phyloP scores from a whole-genome alignment of 2,888 invertebrate species.

The Lochmaea crataegi region DNA sequence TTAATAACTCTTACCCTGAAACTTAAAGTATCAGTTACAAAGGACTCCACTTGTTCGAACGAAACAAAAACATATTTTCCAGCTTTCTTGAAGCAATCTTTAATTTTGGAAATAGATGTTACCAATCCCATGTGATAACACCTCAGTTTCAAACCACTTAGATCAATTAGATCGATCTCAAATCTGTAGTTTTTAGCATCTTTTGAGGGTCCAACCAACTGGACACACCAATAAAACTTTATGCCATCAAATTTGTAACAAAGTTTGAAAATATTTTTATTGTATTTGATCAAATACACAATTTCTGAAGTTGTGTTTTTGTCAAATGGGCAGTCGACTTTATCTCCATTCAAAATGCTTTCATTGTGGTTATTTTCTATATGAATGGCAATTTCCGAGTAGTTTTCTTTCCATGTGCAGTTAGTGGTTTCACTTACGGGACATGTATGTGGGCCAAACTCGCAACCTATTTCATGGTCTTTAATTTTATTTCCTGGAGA shows the following conservation, averaged over 20 bases:
- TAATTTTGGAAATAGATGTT: constrained; percentile 32
- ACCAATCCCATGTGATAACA: constrained; percentile 48
- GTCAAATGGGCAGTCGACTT: constrained; percentile 44
- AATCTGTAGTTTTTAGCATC: constrained; percentile 52
- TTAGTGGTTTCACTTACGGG: constrained; percentile 43
- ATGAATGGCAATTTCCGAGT: constrained; percentile 35
- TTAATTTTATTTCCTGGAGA: constrained; percentile 46
- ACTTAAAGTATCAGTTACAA: constrained; percentile 39
- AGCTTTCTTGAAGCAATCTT: constrained; percentile 37
- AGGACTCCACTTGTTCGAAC: constrained; percentile 43
- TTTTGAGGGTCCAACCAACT: constrained; percentile 52
- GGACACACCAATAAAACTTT: constrained; percentile 55
- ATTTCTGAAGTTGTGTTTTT: constrained; percentile 32
- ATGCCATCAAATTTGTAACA: constrained; percentile 48
- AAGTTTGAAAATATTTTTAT: constrained; percentile 53
- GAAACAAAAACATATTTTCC: constrained; percentile 37
- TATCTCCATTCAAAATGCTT: constrained; percentile 51
- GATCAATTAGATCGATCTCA: constrained; percentile 58
- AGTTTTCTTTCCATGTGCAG: constrained; percentile 35
- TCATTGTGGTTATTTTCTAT: constrained; percentile 50
- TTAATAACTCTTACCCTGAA: constrained; percentile 44
- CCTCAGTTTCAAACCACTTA: constrained; percentile 47
- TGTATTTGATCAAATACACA: constrained; percentile 49
- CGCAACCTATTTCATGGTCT: constrained; percentile 48
- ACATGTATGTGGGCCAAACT: constrained; percentile 48